Base-by-base conservation (phyloP, 64 coral and sea anemone genomes). In the Anthopleura sola region DNA sequence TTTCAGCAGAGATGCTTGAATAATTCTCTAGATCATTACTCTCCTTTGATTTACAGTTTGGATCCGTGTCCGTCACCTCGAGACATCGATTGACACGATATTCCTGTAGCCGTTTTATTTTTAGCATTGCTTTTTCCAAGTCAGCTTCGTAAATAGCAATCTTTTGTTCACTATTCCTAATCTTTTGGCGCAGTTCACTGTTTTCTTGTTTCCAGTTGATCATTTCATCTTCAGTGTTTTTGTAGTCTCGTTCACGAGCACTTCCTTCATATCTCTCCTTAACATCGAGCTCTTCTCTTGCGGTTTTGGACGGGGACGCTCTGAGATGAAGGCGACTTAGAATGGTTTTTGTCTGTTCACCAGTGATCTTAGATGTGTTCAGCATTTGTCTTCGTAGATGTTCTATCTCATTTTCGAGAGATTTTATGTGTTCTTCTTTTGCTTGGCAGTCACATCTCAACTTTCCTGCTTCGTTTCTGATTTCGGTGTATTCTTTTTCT, bases 401-500 rank as follows among this genome's bases (percentile, higher is more conserved):
- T 24, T 26, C 36, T 55, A 78, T 53, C n/a, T 90, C 84, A 32
- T 76, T 68, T 49, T 86, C 84, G 31, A 86, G 49, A 36, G 77
- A 56, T 19, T 46, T 29, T 9, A 85, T 32, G 6, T 39, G 53
- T 29, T 56, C 60, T 28, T 60, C 58, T 21, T 78, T 13, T 81
- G 34, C 86, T 33, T 24, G 28, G 40, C 82, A 54, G 29, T 88
- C 83, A 79, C 60, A 40, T 31, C 82, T 86, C 3, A 86, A 68
- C 75, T 82, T 89, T 19, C 83, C 87, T 26, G 57, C 66, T 8
- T 87, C 87, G 26, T 37, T 86, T 31, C 85, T 92, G 20, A 37
- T 60, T 78, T 89, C 87, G 14, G 83, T 74, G 49, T 89, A 90
- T 89, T 96, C 94, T 39, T 83, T 92, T 62, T 89, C 78, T 29